Evolutionary conservation across 2,888 invertebrate species (phyloP), one percentile per base, ranked within the genome.

Genomic region (Brassicogethes aeneus): DNA sequence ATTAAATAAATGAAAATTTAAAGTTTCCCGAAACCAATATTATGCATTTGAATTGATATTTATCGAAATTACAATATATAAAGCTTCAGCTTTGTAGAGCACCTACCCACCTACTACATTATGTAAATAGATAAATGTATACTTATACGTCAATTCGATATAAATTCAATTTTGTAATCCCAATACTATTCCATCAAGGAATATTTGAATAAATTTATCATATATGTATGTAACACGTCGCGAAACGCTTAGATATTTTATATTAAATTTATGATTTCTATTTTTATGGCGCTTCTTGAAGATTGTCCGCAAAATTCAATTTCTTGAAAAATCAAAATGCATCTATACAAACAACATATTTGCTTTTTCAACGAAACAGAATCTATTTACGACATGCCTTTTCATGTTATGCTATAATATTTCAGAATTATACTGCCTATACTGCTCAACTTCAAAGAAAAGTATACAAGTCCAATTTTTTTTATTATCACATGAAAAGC

Each of bases 251-350:
- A 23, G 5, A 23, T 23, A 10, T 23, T 23, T 23, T 23, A 23
- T 23, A 23, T 23, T 23, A 23, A 23, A 23, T 23, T 23, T 23
- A 23, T 7, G 5, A 23, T 23, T 23, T 23, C 5, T 23, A 23
- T 23, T 23, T 23, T 23, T 23, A 7, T 10, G 23, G 23, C 5
- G 10, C 5, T 23, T 23, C 23, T n/a, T n/a, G 23, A 23, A 23
- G 23, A 10, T 23, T 23, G 23, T 23, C 23, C 5, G 10, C 5
- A 5, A 23, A 23, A 23, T 7, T 30, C 36, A 31, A 40, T 40
- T 36, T 36, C 34, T n/a, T n/a, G n/a, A n/a, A n/a, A n/a, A 40
- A 36, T 40, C 40, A 36, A 40, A 29, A 23, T 15, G 5, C 31
- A 31, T 30, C 35, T 8, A 36, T 39, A n/a, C n/a, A n/a, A 40